A percentile compares a stretch with the other conserved stretches of the same genome.
phyloP scores from a whole-genome alignment of 2,888 invertebrate genomes.

The Cerastis rubricosa region DNA sequence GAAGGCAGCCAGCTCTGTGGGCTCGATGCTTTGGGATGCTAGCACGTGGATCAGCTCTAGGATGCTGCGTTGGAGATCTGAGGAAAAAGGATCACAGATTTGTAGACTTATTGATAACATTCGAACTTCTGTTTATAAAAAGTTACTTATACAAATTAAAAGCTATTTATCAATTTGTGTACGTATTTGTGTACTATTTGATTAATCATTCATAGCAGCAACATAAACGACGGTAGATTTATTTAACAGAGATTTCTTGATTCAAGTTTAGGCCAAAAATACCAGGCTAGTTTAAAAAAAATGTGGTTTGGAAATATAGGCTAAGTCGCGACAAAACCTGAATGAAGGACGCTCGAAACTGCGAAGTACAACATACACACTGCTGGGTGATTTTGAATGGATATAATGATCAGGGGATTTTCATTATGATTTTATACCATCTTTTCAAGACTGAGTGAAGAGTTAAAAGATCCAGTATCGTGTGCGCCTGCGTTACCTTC shows the following conservation, averaged over 20 bases:
- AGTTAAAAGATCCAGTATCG: neutral
- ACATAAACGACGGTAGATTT: neutral
- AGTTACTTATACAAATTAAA: neutral
- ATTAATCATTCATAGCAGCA: neutral
- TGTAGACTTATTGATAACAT: neutral
- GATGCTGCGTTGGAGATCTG: constrained; percentile 92
- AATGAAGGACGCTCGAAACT: neutral
- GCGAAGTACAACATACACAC: neutral
- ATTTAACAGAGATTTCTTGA: neutral
- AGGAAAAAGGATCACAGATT: neutral
- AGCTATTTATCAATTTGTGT: neutral
- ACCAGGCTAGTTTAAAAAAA: neutral
- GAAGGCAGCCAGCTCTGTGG: constrained; percentile 90
- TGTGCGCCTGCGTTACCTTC: constrained; percentile 54
- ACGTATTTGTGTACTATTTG: neutral
- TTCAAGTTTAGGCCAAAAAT: neutral
- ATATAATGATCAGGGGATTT: neutral
- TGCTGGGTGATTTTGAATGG: too few relatives aligned
- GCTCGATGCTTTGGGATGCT: constrained; percentile 88
- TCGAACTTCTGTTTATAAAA: neutral
- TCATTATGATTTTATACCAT: neutral
- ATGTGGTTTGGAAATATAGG: neutral
- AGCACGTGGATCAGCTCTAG: constrained; percentile 91
- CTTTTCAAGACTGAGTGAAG: too few relatives aligned
- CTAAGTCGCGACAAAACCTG: neutral